Evolutionary conservation across 92 coral and sea anemone genomes (phyloP), one percentile per base, ranked within the genome.

Genomic region (Meandrina meandrites): DNA sequence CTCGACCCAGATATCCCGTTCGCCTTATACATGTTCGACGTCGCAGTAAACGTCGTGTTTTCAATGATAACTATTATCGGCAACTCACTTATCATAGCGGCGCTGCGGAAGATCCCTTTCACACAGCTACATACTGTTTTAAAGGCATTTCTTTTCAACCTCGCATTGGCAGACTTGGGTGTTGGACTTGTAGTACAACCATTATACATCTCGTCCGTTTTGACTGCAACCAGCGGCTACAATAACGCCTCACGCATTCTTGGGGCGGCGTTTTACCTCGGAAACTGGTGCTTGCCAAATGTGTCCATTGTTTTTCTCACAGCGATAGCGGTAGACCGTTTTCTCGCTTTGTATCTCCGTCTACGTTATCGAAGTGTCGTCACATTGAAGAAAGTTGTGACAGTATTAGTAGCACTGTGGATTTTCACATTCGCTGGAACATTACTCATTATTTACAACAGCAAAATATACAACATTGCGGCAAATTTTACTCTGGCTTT

Each of bases 141-240:
- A 62, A 76, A 77, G 82, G 82, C 82, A 27, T 40, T 76, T 60
- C 67, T 85, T 17, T 85, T 76, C 77, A 85, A 50, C 21, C 50
- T 85, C 0, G 88, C 88, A 0, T 32, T 85, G 31, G 88, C 88
- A 0, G 88, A 85, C 27, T 27, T 85, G 5, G 47, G 62, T 1
- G 88, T 76, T 1, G 88, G 88, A 13, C 1, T 66, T 9, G 0
- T 85, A 19, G 88, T 85, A 1, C 88, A 85, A 60, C 82, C 82
- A 5, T 34, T 67, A n/a, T 76, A 85, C 34, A 62, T 85, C 40
- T 45, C 81, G 32, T 60, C 76, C 37, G 82, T 85, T 28, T 22
- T 76, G 0, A 64, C 82, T 5, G 81, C 80, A 45, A 75, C 54
- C 71, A 11, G 28, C 42, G 87, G 87, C 18, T 27, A 32, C 57